Evolutionary conservation across 2,113 vertebrate genomes (phyloP).

Genomic region (Peromyscus polionotus): DNA sequence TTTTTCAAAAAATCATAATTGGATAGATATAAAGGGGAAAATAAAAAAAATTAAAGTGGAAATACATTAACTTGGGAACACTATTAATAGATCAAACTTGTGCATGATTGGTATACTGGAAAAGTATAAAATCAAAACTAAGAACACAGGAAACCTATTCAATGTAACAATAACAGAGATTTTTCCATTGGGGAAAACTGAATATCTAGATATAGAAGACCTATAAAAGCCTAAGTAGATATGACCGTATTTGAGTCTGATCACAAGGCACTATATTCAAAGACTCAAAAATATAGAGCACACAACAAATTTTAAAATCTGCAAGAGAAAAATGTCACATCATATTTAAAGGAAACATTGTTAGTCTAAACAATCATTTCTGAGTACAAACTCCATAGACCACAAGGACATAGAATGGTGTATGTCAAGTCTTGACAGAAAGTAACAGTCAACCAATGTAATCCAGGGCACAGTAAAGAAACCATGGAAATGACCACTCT

Average conservation of each 20-base stretch:
- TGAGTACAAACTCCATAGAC: background rate
- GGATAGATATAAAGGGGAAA: background rate
- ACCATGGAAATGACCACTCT: background rate
- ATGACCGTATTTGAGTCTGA: background rate
- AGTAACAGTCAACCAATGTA: background rate
- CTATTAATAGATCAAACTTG: background rate
- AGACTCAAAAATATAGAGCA: background rate
- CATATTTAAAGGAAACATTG: background rate
- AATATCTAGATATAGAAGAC: too few species aligned
- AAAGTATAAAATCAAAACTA: background rate
- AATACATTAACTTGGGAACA: background rate
- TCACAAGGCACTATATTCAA: background rate
- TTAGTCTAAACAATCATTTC: background rate
- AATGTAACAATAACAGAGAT: background rate
- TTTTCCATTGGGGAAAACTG: background rate
- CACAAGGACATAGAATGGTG: background rate
- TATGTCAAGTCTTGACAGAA: background rate
- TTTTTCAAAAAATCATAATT: background rate
- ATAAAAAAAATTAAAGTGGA: background rate
- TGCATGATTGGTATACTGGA: background rate
- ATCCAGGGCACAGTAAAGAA: background rate
- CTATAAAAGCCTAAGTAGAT: background rate
- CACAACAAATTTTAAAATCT: background rate
- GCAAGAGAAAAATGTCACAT: background rate
- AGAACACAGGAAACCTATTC: background rate